Evolutionary conservation across 1,140 invertebrate species (phyloP), one percentile per base, ranked within the genome.

Genomic region (Hyphantria cunea): DNA sequence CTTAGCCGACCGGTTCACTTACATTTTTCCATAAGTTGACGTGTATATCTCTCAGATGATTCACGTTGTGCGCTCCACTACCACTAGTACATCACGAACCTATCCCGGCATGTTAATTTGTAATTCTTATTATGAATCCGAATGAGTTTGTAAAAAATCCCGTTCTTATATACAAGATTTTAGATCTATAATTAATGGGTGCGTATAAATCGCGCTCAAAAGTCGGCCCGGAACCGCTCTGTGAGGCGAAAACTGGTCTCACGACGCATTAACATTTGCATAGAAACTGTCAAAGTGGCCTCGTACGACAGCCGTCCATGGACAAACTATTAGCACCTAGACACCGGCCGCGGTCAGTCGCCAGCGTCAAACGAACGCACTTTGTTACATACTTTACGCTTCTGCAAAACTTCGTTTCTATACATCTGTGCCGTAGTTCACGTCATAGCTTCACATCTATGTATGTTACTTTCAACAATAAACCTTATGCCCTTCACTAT

Each of bases 221-320:
- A 83, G 76, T 77, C 74, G 81, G 83, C 80, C 84, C 86, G 82
- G 87, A 88, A 89, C 84, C 80, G 73, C 75, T 76, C 65, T 39
- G 65, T 66, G 76, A 76, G 74, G 74, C 79, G 74, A 82, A 81
- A 90, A 90, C 87, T 87, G 83, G 87, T 89, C 84, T 72, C 67
- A 75, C 69, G 75, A 77, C 80, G 84, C 78, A 86, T 82, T 82
- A 78, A 79, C 79, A 90, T 90, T 90, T 90, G 86, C 87, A 90
- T 90, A 90, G 87, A 87, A 85, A 90, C 87, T 88, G 87, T 86
- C 84, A 84, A 78, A 72, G 80, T 77, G 78, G 80, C 82, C 75
- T 80, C 78, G 80, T 55, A 66, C 45, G 52, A 33, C 72, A 75
- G 71, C 73, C 64, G 70, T 53, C 70, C 66, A 61, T 61, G 66